Conservation (phyloP, 2,797 vertebrate species). For the Sebastolobus alascanus region DNA sequence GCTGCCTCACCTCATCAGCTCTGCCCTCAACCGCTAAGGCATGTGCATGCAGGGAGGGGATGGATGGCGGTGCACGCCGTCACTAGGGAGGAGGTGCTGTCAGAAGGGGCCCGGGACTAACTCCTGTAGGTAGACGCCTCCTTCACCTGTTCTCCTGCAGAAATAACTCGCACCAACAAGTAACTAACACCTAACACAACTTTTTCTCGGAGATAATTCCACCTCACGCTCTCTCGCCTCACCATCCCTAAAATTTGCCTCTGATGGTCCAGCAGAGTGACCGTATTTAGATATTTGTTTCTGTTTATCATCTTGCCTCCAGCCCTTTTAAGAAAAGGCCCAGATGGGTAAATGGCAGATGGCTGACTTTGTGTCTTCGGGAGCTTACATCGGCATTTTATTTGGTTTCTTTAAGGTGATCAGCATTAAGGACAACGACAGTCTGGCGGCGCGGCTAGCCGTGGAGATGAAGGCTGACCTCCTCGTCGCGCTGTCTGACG, state of each 20-base stretch:
- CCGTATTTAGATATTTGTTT: not conserved
- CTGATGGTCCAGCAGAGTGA: not conserved
- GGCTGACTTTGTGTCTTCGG: not conserved
- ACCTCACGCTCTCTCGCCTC: too few relatives aligned
- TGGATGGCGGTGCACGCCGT: conserved; percentile 31
- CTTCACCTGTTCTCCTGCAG: conserved; percentile 11
- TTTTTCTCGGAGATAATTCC: not conserved
- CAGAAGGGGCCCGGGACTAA: conserved; percentile 36
- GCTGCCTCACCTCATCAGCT: conserved; percentile 49
- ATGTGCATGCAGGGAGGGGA: conserved; percentile 52
- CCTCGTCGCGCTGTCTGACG: conserved; percentile 96
- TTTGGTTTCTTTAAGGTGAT: conserved; percentile 90
- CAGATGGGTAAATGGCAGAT: conserved; percentile 7
- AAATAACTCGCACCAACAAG: conserved; percentile 11
- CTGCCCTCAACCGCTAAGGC: conserved; percentile 33
- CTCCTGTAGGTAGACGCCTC: conserved; percentile 31
- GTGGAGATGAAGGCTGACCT: conserved; percentile 99
- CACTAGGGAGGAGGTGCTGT: conserved; percentile 18
- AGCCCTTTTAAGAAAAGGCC: not conserved
- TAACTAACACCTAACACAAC: not conserved
- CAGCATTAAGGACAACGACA: conserved; percentile 99
- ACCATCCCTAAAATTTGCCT: not conserved
- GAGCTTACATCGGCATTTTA: conserved; percentile 38
- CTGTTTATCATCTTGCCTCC: not conserved
- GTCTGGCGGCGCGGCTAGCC: conserved; percentile 94